These are phyloP conservation scores for Melanotus villosus DNA, from an alignment of 2,888 invertebrate genomes.

Conservation along the genomic window DNA sequence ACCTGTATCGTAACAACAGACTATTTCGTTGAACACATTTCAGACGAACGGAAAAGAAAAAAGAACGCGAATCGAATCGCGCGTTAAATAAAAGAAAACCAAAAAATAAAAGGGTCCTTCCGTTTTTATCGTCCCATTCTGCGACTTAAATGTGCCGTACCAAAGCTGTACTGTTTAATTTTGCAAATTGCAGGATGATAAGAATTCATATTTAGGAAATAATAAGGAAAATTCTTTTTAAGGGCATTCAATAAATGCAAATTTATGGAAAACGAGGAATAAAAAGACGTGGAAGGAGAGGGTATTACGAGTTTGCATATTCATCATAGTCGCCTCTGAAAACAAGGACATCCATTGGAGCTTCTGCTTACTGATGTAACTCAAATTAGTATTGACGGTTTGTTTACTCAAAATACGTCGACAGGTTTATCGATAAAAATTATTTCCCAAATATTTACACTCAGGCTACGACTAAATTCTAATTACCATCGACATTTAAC, in stretches of 20 bases:
- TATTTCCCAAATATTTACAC: no score
- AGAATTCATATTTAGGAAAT: constrained; percentile 39
- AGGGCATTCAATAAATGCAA: constrained; percentile 43
- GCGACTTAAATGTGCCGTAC: constrained; percentile 14
- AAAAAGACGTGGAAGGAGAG: constrained; percentile 36
- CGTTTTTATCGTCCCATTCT: constrained; percentile 39
- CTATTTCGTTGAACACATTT: constrained; percentile 43
- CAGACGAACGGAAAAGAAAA: constrained; percentile 35
- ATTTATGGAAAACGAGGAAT: constrained; percentile 44
- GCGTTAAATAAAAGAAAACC: constrained; percentile 15
- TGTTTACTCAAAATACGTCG: constrained; percentile 8
- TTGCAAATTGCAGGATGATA: constrained; percentile 27
- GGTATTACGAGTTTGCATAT: constrained; percentile 41
- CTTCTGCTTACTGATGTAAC: constrained; percentile 28
- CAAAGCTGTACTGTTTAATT: constrained; percentile 33
- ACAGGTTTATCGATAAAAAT: constrained; percentile 8
- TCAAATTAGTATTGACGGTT: constrained; percentile 26
- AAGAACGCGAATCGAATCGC: neutral
- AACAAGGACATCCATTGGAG: constrained; percentile 43
- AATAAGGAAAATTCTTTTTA: constrained; percentile 38
- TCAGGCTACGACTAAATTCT: no score
- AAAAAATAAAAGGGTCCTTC: constrained; percentile 30
- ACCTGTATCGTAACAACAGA: neutral
- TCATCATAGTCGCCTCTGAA: constrained; percentile 49
- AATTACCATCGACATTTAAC: no score